phyloP scores from a whole-genome alignment of 2,113 vertebrate genomes.

The Hemicordylus capensis region DNA sequence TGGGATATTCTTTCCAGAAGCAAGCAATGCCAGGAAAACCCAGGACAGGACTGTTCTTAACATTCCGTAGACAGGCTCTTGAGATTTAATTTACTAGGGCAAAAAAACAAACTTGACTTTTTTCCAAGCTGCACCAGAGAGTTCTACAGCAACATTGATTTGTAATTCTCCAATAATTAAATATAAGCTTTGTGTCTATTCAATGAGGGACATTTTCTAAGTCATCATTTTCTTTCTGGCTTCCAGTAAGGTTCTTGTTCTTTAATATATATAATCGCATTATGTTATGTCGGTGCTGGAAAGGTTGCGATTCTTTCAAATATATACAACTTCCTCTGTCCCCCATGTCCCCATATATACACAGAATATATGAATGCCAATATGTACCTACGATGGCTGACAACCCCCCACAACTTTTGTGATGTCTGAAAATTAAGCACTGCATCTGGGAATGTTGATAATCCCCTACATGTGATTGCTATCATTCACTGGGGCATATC shows the following conservation, averaged over 20 bases:
- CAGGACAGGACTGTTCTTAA: neutral
- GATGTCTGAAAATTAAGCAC: neutral
- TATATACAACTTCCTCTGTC: neutral
- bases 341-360: neutral
- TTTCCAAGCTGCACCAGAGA: constrained; percentile 41
- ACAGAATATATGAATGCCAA: neutral
- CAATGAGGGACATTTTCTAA: constrained; percentile 50
- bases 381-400: neutral
- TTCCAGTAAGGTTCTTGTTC: constrained; percentile 54
- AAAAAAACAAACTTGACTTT: constrained; percentile 28
- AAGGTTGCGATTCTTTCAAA: neutral
- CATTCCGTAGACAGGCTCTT: neutral
- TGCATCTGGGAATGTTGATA: neutral
- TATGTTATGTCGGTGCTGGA: neutral
- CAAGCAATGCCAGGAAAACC: constrained; percentile 14
- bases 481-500: neutral
- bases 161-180: constrained; percentile 56
- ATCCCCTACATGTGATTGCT: neutral
- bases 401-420: neutral
- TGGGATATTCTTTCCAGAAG: constrained; percentile 1
- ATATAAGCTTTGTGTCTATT: constrained; percentile 47
- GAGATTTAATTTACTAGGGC: constrained; percentile 4
- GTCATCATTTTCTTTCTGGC: constrained; percentile 50
- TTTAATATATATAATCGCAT: constrained; percentile 37
- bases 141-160: constrained; percentile 44